phyloP scores from a whole-genome alignment of 2,888 invertebrate genomes.

The Hypselothyrea guttata region DNA sequence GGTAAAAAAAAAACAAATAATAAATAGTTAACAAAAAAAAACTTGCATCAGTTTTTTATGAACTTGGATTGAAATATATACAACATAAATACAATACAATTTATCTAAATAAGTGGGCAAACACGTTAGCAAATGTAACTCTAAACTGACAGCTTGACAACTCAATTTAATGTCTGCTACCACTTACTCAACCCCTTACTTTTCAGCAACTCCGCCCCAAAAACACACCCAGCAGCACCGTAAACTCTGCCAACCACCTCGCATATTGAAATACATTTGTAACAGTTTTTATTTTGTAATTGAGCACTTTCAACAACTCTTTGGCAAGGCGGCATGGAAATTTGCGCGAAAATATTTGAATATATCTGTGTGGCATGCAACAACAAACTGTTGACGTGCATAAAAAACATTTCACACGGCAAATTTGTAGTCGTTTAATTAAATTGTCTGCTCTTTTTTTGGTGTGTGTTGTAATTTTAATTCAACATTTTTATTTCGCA shows the following conservation, averaged over 20 bases:
- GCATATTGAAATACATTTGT: conserved; percentile 21
- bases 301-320: conserved; percentile 50
- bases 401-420: conserved; percentile 22
- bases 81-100: too few relatives aligned
- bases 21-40: too few relatives aligned
- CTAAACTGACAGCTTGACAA: too few relatives aligned
- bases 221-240: not conserved
- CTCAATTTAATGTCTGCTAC: not conserved
- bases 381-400: conserved; percentile 32
- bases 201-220: not conserved
- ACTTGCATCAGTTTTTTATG: too few relatives aligned
- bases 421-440: conserved; percentile 54
- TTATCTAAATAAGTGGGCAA: too few relatives aligned
- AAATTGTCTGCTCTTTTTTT: conserved; percentile 40
- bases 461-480: conserved; percentile 38
- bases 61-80: too few relatives aligned
- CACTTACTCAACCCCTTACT: not conserved
- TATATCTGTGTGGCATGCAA: conserved; percentile 33
- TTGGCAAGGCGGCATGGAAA: conserved; percentile 8
- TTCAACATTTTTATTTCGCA: conserved; percentile 31
- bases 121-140: too few relatives aligned
- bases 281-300: conserved; percentile 36
- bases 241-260: not conserved
- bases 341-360: too few relatives aligned
- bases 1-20: too few relatives aligned